Conservation (phyloP, 2,888 invertebrate genomes). For the Punctoribates punctum region DNA sequence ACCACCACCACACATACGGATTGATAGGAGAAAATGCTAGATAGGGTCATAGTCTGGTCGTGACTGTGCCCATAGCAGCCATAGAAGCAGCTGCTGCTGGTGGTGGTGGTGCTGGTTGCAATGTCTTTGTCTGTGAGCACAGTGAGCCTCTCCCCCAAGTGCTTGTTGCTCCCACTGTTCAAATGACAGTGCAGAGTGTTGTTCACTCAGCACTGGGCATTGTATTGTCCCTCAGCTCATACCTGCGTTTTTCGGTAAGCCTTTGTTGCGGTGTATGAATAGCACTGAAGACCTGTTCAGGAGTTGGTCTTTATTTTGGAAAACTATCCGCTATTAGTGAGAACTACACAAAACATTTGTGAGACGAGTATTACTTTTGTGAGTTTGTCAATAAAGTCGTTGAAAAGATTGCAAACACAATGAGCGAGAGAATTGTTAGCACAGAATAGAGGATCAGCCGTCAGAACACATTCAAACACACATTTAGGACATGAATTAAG, state of each 20-base stretch:
- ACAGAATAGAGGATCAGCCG: not conserved
- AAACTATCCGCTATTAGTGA: constrained; percentile 6
- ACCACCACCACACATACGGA: no score
- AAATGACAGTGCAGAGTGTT: no score
- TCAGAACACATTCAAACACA: no score
- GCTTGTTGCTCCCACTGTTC: no score
- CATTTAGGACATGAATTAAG: not conserved
- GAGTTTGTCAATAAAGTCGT: constrained; percentile 15
- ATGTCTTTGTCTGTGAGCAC: no score
- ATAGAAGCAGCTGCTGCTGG: no score
- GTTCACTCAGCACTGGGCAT: not conserved
- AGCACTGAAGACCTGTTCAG: not conserved
- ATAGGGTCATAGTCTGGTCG: no score
- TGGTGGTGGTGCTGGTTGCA: no score
- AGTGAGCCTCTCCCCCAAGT: no score
- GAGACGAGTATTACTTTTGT: constrained; percentile 7
- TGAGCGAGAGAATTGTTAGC: not conserved
- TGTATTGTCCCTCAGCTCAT: not conserved
- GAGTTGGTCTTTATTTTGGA: constrained; percentile 14
- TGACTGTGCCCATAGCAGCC: no score
- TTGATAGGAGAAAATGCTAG: no score
- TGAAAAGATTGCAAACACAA: constrained; percentile 3
- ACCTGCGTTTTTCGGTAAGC: not conserved
- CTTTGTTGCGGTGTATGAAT: constrained; percentile 25
- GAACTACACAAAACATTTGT: constrained; percentile 12